Evolutionary conservation across 2,113 vertebrate species (phyloP).

Genomic region (Psittacus erithacus): DNA sequence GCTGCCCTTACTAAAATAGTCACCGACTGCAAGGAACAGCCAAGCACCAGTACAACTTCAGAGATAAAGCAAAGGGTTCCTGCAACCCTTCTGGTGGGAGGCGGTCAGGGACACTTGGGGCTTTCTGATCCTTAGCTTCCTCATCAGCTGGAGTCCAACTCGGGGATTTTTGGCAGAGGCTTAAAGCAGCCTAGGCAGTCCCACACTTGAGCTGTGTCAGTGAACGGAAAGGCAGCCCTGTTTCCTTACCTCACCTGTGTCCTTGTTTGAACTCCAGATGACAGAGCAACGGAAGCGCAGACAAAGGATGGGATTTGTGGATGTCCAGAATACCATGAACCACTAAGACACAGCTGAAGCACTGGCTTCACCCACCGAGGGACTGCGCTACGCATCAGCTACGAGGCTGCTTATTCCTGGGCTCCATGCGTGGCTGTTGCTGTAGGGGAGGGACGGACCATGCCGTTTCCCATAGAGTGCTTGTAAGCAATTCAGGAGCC

Average conservation of each 20-base stretch:
- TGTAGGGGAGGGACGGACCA: neutral
- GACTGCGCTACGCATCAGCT: neutral
- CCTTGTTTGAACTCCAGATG: slow-evolving; percentile 81
- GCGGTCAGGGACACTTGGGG: neutral
- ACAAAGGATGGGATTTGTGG: slow-evolving; percentile 94
- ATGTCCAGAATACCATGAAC: slow-evolving; percentile 85
- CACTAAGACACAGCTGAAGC: slow-evolving; percentile 45
- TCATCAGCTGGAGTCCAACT: neutral
- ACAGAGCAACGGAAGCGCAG: slow-evolving; percentile 96
- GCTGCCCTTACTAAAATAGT: neutral
- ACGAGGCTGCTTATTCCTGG: neutral
- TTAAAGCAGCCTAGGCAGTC: neutral
- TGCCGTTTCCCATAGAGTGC: neutral
- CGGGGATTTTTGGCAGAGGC: neutral
- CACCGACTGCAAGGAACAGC: neutral
- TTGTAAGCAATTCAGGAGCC: neutral
- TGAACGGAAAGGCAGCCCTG: neutral
- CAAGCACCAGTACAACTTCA: neutral
- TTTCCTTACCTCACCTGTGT: neutral
- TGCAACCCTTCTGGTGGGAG: neutral
- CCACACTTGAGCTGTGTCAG: neutral
- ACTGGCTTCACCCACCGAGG: neutral
- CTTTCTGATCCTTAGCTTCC: neutral
- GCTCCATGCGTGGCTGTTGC: neutral
- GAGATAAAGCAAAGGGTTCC: neutral